phyloP scores from a whole-genome alignment of 2,888 invertebrate genomes.

The Muschampia plurimacula region DNA sequence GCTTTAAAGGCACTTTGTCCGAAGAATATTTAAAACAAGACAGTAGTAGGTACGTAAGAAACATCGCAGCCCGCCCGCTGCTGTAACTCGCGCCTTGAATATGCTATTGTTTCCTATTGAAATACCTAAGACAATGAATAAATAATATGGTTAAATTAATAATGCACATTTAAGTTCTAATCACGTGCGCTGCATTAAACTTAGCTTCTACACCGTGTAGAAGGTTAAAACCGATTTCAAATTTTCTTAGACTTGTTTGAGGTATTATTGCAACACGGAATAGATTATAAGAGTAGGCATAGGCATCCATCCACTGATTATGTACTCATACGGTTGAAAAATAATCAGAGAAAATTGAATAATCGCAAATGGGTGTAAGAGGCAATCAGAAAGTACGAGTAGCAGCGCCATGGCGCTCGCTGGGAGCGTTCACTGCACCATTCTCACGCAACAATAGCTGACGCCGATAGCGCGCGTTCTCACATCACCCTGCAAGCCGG shows the following conservation, averaged over 20 bases:
- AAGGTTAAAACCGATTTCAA: neutral
- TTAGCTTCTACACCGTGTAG: conserved; percentile 14
- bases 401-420: conserved; percentile 46
- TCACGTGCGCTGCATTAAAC: conserved; percentile 48
- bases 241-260: neutral
- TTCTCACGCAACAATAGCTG: conserved; percentile 55
- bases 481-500: conserved; percentile 44
- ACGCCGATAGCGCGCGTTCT: conserved; percentile 55
- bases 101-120: conserved; percentile 60
- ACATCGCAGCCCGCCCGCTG: conserved; percentile 51
- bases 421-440: conserved; percentile 55
- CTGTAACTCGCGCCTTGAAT: conserved; percentile 62
- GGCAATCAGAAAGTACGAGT: conserved; percentile 53
- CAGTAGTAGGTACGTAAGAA: conserved; percentile 39
- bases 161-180: conserved; percentile 45
- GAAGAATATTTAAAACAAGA: conserved; percentile 66
- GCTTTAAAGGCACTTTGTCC: conserved; percentile 72
- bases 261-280: neutral
- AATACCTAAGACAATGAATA: conserved; percentile 48
- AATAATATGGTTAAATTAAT: conserved; percentile 39
- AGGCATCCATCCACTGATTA: too few relatives aligned
- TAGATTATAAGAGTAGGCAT: too few relatives aligned
- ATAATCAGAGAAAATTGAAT: conserved; percentile 39
- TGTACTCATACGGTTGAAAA: neutral
- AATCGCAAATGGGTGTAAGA: conserved; percentile 33